Evolutionary conservation across 2,113 vertebrate genomes (phyloP).

Genomic region (Salvelinus sp.): DNA sequence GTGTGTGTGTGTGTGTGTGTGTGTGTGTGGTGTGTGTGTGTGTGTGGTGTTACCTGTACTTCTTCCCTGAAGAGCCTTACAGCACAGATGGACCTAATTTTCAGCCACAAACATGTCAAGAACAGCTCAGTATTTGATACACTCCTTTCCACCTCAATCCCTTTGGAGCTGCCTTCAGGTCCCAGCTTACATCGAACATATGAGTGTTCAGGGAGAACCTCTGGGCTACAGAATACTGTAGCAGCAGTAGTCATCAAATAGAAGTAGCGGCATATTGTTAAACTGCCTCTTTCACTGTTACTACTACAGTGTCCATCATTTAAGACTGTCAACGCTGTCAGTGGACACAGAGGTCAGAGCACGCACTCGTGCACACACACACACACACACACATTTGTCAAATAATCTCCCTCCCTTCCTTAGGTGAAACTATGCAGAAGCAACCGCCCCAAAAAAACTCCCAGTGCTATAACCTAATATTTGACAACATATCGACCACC

Average conservation of each 20-base stretch:
- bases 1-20: no score
- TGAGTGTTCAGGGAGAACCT: neutral
- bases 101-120: neutral
- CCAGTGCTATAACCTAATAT: neutral
- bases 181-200: neutral
- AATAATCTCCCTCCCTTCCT: slow-evolving; percentile 3
- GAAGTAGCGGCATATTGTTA: neutral
- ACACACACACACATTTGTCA: no score
- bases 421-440: neutral
- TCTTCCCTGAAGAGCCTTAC: no score
- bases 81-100: neutral
- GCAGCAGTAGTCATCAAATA: neutral
- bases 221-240: neutral
- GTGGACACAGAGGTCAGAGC: slow-evolving; percentile 1
- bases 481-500: neutral
- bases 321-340: no score
- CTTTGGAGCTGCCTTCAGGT: neutral
- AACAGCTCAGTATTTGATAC: neutral
- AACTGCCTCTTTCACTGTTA: no score
- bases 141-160: no score
- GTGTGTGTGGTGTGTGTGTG: no score
- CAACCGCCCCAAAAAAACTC: neutral
- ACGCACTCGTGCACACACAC: slow-evolving; percentile 11
- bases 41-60: no score
- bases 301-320: no score